Base-by-base conservation (phyloP, 2,888 invertebrate species). In the Cosmorhoe ocellata region DNA sequence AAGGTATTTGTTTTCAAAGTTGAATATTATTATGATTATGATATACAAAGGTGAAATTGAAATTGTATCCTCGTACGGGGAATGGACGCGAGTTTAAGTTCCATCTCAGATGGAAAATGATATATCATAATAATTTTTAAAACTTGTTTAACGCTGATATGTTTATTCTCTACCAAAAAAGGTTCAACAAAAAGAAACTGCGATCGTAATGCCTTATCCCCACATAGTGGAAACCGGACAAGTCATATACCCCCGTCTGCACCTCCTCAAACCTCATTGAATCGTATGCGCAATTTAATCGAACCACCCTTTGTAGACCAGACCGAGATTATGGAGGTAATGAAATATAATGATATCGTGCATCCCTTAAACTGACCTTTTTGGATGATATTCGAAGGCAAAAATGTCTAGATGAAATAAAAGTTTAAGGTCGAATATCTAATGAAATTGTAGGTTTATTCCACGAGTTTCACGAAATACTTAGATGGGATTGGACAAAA, bases 201-300 rank as follows among this genome's bases (percentile, higher is more conserved):
- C 6, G 27, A 27, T 38, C 38, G 12, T 33, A 10, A 34, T 9
- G 31, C 18, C 14, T 34, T 36, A 30, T 18, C 10, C 40, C 32
- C 12, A 39, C 33, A 40, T 28, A 33, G 27, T 39, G 33, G 12
- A 38, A 44, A 44, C 36, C 10, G 40, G 56, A 42, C 40, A 50
- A 48, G 51, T 39, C 47, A 50, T 26, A 37, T 48, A 48, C 18
- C 18, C 38, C 46, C 62, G 79, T 75, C 80, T 78, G 67, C 69
- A 58, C 60, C 64, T 69, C 69, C 36, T 36, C 36, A 68, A 64
- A 73, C 76, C 71, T 74, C 80, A 77, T 79, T 79, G 77, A 76
- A 70, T 74, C 69, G 70, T 74, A 74, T 76, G 80, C 77, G 69
- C 81, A 77, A 79, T 80, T 79, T 80, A 71, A 73, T 71, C 64